phyloP scores from a whole-genome alignment of 1,140 invertebrate species.

The Drosophila trapezifrons region DNA sequence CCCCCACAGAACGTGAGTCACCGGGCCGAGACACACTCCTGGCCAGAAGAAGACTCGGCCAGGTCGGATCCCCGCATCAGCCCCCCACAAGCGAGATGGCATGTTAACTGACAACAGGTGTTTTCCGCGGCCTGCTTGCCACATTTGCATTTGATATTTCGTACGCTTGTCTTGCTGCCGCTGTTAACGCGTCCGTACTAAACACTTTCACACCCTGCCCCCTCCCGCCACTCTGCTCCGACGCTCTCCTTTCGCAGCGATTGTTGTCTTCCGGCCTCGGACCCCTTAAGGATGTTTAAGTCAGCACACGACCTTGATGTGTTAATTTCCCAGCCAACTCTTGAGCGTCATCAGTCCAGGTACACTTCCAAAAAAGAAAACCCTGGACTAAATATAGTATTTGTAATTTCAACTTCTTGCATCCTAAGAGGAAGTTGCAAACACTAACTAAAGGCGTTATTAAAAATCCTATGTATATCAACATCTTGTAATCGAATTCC shows the following conservation, averaged over 20 bases:
- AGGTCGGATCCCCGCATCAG: slow-evolving; percentile 16
- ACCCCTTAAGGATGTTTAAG: slow-evolving; percentile 45
- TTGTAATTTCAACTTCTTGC: too few relatives aligned
- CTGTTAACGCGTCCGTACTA: slow-evolving; percentile 70
- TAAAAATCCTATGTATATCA: neutral
- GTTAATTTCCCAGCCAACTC: slow-evolving; percentile 70
- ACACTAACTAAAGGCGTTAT: too few relatives aligned
- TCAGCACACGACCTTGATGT: slow-evolving; percentile 75
- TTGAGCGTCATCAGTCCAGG: slow-evolving; percentile 21
- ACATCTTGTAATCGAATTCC: too few relatives aligned
- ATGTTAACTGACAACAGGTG: slow-evolving; percentile 72
- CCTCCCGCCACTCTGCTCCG: neutral
- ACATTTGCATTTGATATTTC: slow-evolving; percentile 69
- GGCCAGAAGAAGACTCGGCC: slow-evolving; percentile 24
- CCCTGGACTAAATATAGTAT: neutral
- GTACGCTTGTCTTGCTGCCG: slow-evolving; percentile 49
- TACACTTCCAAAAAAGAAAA: slow-evolving; percentile 38
- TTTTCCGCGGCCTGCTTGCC: slow-evolving; percentile 56
- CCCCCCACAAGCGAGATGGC: slow-evolving; percentile 20
- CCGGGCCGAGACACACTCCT: slow-evolving; percentile 21
- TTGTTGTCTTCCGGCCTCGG: slow-evolving; percentile 66
- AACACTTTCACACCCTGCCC: slow-evolving; percentile 73
- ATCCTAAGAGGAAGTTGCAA: too few relatives aligned
- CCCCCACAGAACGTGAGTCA: slow-evolving; percentile 35
- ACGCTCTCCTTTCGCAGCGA: slow-evolving; percentile 31